A percentile compares a stretch with the other conserved stretches of the same genome.
Conservation (phyloP, 2,888 invertebrate genomes). For the Plebejus melissa region DNA sequence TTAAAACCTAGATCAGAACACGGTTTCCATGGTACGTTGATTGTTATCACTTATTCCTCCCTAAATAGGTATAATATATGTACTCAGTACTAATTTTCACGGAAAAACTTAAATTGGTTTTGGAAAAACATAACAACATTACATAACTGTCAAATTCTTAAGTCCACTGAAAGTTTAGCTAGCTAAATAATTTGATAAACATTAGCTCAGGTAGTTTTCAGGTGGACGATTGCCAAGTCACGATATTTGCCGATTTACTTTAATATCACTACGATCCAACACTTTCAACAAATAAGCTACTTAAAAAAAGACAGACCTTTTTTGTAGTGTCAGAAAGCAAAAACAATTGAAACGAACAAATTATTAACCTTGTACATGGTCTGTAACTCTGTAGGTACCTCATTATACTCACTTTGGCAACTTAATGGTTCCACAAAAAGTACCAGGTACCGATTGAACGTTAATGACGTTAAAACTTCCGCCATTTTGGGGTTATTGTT, state of each 20-base stretch:
- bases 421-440: conserved; percentile 19
- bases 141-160: neutral
- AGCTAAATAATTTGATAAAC: neutral
- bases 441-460: conserved; percentile 8
- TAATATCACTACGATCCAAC: neutral
- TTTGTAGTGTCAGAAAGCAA: neutral
- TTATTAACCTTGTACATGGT: neutral
- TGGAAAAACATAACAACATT: neutral
- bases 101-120: too few relatives aligned
- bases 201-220: neutral
- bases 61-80: too few relatives aligned
- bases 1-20: too few relatives aligned
- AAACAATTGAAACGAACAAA: neutral
- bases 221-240: conserved; percentile 12
- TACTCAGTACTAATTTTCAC: too few relatives aligned
- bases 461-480: neutral
- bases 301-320: neutral
- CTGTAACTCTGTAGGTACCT: neutral
- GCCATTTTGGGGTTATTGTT: neutral
- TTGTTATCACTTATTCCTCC: too few relatives aligned
- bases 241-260: conserved; percentile 4
- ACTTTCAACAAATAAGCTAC: neutral
- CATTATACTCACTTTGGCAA: conserved; percentile 8
- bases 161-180: neutral
- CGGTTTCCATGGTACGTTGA: too few relatives aligned